Conservation (phyloP, 2,888 invertebrate species). For the Scaptodrosophila latifasciaeformis region DNA sequence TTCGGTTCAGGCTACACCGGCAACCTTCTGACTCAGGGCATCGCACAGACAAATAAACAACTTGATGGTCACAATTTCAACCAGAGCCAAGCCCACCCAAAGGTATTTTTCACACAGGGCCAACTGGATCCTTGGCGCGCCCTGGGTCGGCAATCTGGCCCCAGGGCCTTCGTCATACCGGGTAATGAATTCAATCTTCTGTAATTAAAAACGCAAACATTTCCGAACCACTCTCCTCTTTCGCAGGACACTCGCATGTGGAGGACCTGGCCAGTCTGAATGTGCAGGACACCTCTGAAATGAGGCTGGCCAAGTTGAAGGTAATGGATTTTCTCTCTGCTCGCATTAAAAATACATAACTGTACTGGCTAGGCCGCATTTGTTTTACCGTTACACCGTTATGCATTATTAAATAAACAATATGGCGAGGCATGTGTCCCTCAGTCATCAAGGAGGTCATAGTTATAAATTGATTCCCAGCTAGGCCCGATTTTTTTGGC, state of each 20-base stretch:
- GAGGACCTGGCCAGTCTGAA: constrained; percentile 68
- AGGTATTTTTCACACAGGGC: constrained; percentile 78
- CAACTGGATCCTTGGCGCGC: constrained; percentile 78
- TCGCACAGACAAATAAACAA: constrained; percentile 43
- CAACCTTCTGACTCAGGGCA: constrained; percentile 33
- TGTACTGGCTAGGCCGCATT: no score
- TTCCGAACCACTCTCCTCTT: constrained; percentile 19
- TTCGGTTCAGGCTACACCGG: constrained; percentile 38
- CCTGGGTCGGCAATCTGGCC: constrained; percentile 73
- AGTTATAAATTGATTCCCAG: no score
- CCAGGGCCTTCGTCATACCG: constrained; percentile 55
- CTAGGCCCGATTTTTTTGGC: no score
- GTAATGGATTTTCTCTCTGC: constrained; percentile 61
- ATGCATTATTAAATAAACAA: constrained; percentile 47
- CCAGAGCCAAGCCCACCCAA: constrained; percentile 47
- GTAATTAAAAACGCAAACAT: constrained; percentile 11
- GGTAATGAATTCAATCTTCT: constrained; percentile 37
- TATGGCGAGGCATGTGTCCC: no score
- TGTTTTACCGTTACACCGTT: neutral
- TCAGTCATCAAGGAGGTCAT: neutral
- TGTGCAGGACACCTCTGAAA: constrained; percentile 55
- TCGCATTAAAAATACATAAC: constrained; percentile 35
- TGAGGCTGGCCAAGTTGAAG: constrained; percentile 66
- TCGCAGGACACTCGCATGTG: constrained; percentile 65
- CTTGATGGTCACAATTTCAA: constrained; percentile 47